phyloP scores from a whole-genome alignment of 2,113 vertebrate genomes.

The Dasyornis broadbenti region DNA sequence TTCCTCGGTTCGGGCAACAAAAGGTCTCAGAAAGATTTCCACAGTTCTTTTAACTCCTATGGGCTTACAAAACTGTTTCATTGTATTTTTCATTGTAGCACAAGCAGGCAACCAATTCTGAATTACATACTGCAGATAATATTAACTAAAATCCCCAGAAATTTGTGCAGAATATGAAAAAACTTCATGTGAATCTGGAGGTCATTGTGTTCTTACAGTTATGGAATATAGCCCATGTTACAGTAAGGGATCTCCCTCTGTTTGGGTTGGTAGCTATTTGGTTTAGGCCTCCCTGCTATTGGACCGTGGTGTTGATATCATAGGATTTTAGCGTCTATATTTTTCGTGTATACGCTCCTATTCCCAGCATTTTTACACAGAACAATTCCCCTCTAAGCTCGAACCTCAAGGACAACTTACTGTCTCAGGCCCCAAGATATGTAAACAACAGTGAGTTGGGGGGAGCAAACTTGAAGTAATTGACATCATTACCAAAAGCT shows the following conservation, averaged over 20 bases:
- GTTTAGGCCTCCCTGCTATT: background rate
- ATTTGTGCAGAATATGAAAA: background rate
- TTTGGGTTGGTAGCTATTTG: background rate
- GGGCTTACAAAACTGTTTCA: background rate
- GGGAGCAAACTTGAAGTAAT: too few relatives aligned
- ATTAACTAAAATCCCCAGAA: background rate
- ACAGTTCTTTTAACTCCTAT: background rate
- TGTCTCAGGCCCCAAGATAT: too few relatives aligned
- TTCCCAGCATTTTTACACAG: too few relatives aligned
- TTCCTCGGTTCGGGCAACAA: too few relatives aligned
- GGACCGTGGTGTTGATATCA: background rate
- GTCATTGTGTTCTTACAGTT: background rate
- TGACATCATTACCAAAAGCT: too few relatives aligned
- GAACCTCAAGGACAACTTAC: too few relatives aligned
- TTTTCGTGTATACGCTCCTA: too few relatives aligned
- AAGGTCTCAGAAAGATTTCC: background rate
- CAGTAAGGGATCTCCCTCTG: background rate
- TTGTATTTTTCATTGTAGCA: background rate
- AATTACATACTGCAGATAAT: background rate
- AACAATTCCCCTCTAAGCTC: too few relatives aligned
- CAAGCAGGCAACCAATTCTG: background rate
- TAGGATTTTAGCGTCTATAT: too few relatives aligned
- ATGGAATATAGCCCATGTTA: background rate
- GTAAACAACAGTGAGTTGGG: too few relatives aligned
- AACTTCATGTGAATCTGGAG: background rate